These are phyloP conservation scores for Odontomachus brunneus DNA, from an alignment of 1,140 invertebrate genomes.

Conservation along the genomic window DNA sequence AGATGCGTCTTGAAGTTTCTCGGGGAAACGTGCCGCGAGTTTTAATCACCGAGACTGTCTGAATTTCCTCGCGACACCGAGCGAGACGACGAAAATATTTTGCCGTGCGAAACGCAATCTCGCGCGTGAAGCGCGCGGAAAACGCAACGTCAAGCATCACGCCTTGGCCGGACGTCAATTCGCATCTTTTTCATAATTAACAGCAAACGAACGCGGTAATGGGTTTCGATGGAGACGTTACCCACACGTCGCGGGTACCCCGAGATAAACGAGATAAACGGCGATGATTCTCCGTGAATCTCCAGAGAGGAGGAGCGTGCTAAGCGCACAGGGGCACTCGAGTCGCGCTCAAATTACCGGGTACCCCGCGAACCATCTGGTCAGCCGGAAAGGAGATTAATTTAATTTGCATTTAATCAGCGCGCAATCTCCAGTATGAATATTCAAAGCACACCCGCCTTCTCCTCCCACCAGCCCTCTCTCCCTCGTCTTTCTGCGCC, in stretches of 20 bases:
- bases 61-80: no score
- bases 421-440: conserved; percentile 54
- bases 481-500: background rate
- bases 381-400: conserved; percentile 48
- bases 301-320: background rate
- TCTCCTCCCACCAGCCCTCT: background rate
- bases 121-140: background rate
- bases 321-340: conserved; percentile 9
- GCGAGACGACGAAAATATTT: no score
- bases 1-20: no score
- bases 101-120: no score
- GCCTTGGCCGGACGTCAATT: background rate
- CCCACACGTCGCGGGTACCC: background rate
- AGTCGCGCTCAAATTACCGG: conserved; percentile 50
- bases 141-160: background rate
- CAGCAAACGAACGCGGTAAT: background rate
- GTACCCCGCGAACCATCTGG: conserved; percentile 22
- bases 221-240: background rate
- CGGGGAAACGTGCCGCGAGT: no score
- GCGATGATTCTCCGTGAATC: conserved; percentile 18
- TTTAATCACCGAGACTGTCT: no score
- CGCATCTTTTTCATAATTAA: conserved; percentile 23
- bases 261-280: conserved; percentile 23
- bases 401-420: conserved; percentile 70
- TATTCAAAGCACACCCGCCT: conserved; percentile 52